phyloP scores from a whole-genome alignment of 2,113 vertebrate species.

The Siniperca chuatsi region DNA sequence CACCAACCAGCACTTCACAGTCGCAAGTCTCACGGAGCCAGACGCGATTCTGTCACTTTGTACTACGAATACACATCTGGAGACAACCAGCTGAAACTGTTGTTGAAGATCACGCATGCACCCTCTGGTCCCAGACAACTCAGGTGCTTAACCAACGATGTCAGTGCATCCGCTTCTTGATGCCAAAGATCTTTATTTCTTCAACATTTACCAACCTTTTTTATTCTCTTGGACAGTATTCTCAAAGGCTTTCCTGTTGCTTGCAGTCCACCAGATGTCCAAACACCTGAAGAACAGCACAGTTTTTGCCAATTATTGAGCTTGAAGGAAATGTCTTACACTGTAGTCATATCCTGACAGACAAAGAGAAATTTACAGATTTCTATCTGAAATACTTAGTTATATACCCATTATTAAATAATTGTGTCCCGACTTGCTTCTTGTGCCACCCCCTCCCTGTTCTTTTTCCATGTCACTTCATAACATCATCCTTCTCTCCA shows the following conservation, averaged over 20 bases:
- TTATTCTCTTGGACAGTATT: not conserved
- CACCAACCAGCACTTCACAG: not conserved
- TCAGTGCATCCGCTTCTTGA: not conserved
- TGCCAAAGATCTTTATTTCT: slow-evolving; percentile 3
- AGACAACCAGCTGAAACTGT: not conserved
- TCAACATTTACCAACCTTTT: not conserved
- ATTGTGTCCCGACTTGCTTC: not conserved
- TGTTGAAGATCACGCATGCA: not conserved
- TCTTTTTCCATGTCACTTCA: slow-evolving; percentile 15
- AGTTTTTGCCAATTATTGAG: not conserved
- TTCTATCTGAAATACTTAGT: not conserved
- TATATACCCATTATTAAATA: not conserved
- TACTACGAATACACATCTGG: not conserved
- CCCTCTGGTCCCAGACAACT: not conserved
- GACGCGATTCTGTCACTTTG: slow-evolving; percentile 5
- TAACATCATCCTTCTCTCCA: slow-evolving; percentile 16
- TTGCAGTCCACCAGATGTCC: not conserved
- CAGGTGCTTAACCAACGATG: not conserved
- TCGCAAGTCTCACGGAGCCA: not conserved
- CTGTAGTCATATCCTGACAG: not conserved
- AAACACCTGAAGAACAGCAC: not conserved
- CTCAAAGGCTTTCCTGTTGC: not conserved
- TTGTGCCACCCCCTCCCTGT: slow-evolving; percentile 13
- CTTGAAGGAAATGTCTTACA: not conserved
- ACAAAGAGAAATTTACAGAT: not conserved